These are phyloP conservation scores for Bombyx mandarina DNA, from an alignment of 1,140 invertebrate species.

Conservation along the genomic window DNA sequence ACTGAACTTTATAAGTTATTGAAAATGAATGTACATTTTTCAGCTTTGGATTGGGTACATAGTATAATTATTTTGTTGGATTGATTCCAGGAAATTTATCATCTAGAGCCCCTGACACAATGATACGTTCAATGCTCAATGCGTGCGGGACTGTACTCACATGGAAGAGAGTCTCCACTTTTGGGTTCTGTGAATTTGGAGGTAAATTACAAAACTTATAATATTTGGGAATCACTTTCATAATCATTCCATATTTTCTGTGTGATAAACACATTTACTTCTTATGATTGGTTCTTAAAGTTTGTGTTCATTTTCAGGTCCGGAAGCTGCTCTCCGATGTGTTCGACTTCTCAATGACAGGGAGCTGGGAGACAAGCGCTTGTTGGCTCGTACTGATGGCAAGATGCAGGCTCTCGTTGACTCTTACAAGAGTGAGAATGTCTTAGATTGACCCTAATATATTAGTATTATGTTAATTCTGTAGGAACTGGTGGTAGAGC, in stretches of 20 bases:
- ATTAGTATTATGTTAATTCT: too few relatives aligned
- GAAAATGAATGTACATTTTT: too few relatives aligned
- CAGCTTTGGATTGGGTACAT: too few relatives aligned
- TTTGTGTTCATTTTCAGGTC: conserved; percentile 73
- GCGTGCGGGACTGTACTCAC: conserved; percentile 93
- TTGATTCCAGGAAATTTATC: conserved; percentile 89
- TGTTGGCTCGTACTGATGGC: conserved; percentile 97
- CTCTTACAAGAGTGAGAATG: conserved; percentile 87
- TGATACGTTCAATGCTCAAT: conserved; percentile 93
- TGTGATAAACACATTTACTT: too few relatives aligned
- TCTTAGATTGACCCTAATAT: neutral
- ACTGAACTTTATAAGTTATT: too few relatives aligned
- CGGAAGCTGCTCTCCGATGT: conserved; percentile 94
- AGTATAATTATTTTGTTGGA: too few relatives aligned
- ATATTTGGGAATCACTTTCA: too few relatives aligned
- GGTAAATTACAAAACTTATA: too few relatives aligned
- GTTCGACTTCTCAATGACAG: conserved; percentile 95
- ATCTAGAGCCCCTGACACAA: conserved; percentile 93
- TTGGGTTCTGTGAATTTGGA: conserved; percentile 96
- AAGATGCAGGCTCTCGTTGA: conserved; percentile 96
- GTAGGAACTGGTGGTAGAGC: too few relatives aligned
- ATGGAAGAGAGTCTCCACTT: conserved; percentile 98
- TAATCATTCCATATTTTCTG: too few relatives aligned
- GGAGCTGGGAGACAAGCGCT: conserved; percentile 92
- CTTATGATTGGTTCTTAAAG: too few relatives aligned